phyloP scores from a whole-genome alignment of 92 coral and sea anemone species.

The Hydrozoanthus gracilis region DNA sequence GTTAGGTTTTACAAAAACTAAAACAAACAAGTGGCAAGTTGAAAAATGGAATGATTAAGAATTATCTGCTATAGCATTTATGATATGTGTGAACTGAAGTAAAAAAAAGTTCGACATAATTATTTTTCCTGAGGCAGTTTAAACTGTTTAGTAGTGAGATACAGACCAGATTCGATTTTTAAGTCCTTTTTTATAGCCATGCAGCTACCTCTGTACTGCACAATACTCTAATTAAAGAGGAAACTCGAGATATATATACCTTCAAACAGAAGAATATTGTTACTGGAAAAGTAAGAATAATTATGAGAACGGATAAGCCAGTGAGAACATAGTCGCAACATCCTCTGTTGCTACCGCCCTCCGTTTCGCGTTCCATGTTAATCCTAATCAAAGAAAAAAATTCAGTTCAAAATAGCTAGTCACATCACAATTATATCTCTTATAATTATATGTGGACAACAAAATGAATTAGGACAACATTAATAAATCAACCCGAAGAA shows the following conservation, averaged over 20 bases:
- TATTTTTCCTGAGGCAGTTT: too few species aligned
- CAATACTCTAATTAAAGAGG: background rate
- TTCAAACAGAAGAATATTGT: slow-evolving; percentile 68
- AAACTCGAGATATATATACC: slow-evolving; percentile 31
- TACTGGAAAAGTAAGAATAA: slow-evolving; percentile 53
- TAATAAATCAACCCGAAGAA: background rate
- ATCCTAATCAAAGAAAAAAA: background rate
- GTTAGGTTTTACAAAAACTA: too few species aligned
- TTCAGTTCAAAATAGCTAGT: background rate
- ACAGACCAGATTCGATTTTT: too few species aligned
- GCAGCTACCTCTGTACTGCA: too few species aligned
- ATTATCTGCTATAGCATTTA: too few species aligned
- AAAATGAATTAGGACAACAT: background rate
- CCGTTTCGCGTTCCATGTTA: slow-evolving; percentile 13
- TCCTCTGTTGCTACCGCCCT: slow-evolving; percentile 27
- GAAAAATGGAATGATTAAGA: too few species aligned
- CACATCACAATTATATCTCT: background rate
- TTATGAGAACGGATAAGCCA: slow-evolving; percentile 52
- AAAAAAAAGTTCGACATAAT: too few species aligned
- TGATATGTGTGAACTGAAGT: too few species aligned
- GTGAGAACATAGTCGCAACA: slow-evolving; percentile 57
- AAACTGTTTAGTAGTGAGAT: too few species aligned
- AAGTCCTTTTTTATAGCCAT: too few species aligned
- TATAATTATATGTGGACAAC: background rate
- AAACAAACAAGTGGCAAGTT: too few species aligned